Evolutionary conservation across 2,113 vertebrate species (phyloP), one percentile per base, ranked within the genome.

Genomic region (Amphiprion ocellaris): DNA sequence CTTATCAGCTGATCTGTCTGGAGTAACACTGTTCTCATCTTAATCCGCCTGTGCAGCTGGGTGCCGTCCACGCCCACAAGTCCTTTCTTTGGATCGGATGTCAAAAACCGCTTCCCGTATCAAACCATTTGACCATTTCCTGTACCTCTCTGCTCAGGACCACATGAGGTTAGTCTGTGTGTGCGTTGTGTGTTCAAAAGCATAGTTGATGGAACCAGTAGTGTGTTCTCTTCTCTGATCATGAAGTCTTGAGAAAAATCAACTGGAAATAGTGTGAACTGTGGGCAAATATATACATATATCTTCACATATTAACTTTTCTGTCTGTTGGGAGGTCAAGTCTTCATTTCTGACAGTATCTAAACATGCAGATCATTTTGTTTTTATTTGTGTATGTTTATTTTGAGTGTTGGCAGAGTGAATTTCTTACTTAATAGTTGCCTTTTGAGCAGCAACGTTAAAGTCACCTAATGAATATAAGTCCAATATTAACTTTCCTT

Each of bases 1-100:
- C 87, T 92, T 93, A 91, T 93, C 92, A 86, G 87, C 79, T 87
- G 85, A 93, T 92, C 89, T 87, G 90, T 92, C 87, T 87, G 84
- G 83, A 90, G 86, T 63, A 90, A 83, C 84, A 69, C 85, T 41
- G 59, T 69, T 84, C 67, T 89, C 77, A 60, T 92, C 85, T 85
- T 68, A 74, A 90, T 85, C 75, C 69, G 77, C 77, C 71, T 59
- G 75, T 65, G 82, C 75, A 72, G 77, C 68, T 91, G 88, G 89
- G 70, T 73, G 81, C 60, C 70, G 21, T 88, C 84, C 90, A 87
- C 83, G 2, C 86, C 83, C 81, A 82, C 83, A 30, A 59, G 67
- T 69, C 80, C 74, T 79, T 58, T 87, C 78, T 60, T 58, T 75
- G 73, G 86, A 90, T 90, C 82, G 82, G 69, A 90, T 90, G 83